Evolutionary conservation across 1,140 invertebrate species (phyloP).

Genomic region (Halictus rubicundus): DNA sequence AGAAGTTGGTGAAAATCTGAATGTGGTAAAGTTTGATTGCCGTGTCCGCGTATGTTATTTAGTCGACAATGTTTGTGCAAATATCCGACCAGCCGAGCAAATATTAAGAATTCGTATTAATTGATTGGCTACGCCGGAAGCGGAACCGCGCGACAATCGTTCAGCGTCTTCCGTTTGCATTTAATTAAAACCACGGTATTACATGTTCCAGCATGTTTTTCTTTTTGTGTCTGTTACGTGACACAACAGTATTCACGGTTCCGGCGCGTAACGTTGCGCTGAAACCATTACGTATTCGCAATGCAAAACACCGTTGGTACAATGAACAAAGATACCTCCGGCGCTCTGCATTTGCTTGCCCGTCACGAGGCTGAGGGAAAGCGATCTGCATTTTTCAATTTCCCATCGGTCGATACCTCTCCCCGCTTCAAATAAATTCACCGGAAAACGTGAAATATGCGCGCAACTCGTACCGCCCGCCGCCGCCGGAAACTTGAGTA

Average conservation of each 20-base stretch:
- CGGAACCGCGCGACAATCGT: not conserved
- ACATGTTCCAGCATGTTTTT: not conserved
- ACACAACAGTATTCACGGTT: conserved; percentile 24
- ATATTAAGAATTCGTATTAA: too few species aligned
- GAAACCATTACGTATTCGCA: conserved; percentile 47
- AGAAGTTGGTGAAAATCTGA: too few species aligned
- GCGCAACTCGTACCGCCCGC: not conserved
- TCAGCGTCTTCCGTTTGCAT: not conserved
- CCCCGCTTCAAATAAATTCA: conserved; percentile 29
- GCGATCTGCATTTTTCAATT: conserved; percentile 61
- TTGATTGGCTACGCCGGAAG: too few species aligned
- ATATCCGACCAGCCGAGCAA: too few species aligned
- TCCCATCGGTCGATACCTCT: conserved; percentile 42
- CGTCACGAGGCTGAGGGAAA: conserved; percentile 46
- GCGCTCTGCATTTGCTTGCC: conserved; percentile 32
- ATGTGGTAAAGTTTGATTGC: too few species aligned
- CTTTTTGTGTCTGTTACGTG: conserved; percentile 6
- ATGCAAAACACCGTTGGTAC: conserved; percentile 34
- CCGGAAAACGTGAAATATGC: conserved; percentile 36
- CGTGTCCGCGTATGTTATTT: too few species aligned
- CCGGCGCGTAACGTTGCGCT: conserved; percentile 26
- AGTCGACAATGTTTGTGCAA: too few species aligned
- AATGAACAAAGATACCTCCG: conserved; percentile 42
- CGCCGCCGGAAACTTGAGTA: not conserved
- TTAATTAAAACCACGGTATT: not conserved